phyloP scores from a whole-genome alignment of 2,888 invertebrate genomes.

The Microctonus hyperodae region DNA sequence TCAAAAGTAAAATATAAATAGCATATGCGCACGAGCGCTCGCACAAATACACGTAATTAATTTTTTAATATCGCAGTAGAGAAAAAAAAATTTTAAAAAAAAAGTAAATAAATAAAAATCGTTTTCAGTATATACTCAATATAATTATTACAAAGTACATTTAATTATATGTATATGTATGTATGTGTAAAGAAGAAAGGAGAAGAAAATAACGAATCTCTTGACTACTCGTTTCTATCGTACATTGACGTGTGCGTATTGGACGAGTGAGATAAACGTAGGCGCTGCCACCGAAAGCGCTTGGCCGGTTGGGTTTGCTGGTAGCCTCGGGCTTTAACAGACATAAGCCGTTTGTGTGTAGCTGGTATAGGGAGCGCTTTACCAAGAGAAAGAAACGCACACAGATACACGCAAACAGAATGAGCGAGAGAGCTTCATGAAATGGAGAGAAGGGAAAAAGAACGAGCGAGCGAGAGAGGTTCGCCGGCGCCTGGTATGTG shows the following conservation, averaged over 20 bases:
- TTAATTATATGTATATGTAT: too few species aligned
- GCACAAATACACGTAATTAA: constrained; percentile 1
- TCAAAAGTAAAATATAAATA: too few species aligned
- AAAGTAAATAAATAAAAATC: too few species aligned
- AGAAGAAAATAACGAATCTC: not conserved
- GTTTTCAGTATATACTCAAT: too few species aligned
- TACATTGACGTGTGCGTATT: constrained; percentile 29
- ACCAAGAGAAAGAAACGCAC: not conserved
- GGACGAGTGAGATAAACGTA: constrained; percentile 19
- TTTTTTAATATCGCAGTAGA: too few species aligned
- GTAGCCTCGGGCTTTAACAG: constrained; percentile 36
- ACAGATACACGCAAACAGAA: not conserved
- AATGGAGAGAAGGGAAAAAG: constrained; percentile 20
- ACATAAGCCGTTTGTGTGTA: not conserved
- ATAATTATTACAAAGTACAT: too few species aligned
- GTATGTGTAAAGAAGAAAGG: too few species aligned
- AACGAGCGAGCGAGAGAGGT: constrained; percentile 34
- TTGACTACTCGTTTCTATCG: constrained; percentile 29
- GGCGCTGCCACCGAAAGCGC: constrained; percentile 22
- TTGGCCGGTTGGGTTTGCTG: constrained; percentile 31
- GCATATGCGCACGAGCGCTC: not conserved
- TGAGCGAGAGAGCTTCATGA: constrained; percentile 18
- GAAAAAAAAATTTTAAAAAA: too few species aligned
- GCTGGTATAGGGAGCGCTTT: not conserved
- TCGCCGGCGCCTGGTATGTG: constrained; percentile 60